Percentiles rank a stretch among this genome's conserved stretches.
Conservation (phyloP, 2,888 invertebrate genomes). For the Axea sp. region DNA sequence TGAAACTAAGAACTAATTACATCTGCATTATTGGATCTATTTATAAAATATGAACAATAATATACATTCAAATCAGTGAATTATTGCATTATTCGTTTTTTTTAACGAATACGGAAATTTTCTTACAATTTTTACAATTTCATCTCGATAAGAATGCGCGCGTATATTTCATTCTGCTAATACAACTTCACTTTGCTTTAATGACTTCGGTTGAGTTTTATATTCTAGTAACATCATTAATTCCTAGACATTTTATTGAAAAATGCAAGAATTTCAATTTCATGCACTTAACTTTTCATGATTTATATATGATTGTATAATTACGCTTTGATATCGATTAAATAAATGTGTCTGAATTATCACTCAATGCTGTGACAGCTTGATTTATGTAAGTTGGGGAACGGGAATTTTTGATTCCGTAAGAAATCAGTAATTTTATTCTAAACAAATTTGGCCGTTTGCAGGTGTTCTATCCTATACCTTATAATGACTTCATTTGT, state of each 20-base stretch:
- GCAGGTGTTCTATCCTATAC: no score
- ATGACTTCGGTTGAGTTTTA: conserved; percentile 7
- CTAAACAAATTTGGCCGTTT: no score
- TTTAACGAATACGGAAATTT: conserved; percentile 27
- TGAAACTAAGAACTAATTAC: conserved; percentile 26
- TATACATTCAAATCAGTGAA: no score
- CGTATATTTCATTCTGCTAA: conserved; percentile 12
- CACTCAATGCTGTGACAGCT: conserved; percentile 5
- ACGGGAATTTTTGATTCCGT: conserved; percentile 20
- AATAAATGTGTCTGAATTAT: conserved; percentile 15
- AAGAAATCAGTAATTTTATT: conserved; percentile 21
- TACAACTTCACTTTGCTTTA: conserved; percentile 8
- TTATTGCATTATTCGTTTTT: background rate
- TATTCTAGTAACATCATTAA: background rate
- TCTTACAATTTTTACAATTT: conserved; percentile 28
- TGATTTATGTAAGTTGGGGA: conserved; percentile 6
- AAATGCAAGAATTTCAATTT: no score
- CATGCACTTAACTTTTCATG: no score
- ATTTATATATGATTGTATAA: background rate
- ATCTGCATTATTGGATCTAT: conserved; percentile 9
- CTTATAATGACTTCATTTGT: no score
- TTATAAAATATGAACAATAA: background rate
- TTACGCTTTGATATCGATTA: conserved; percentile 6
- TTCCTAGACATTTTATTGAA: background rate
- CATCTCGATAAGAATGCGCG: conserved; percentile 10